Evolutionary conservation across 2,888 invertebrate genomes (phyloP).

Genomic region (Pyrrhosoma nymphula): DNA sequence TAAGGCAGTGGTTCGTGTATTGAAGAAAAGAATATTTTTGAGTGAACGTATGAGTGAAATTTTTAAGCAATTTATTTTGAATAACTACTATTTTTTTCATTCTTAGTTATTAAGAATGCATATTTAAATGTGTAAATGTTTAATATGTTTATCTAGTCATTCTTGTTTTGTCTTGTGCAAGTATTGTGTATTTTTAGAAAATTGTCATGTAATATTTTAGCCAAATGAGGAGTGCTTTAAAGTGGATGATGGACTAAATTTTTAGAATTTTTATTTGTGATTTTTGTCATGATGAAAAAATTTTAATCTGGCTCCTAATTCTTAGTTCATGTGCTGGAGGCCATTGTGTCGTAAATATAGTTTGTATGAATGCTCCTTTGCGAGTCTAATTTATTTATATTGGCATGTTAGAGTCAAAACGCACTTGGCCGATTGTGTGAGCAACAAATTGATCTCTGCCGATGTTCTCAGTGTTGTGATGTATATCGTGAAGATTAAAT

Average conservation of each 20-base stretch:
- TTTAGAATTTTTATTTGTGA: neutral
- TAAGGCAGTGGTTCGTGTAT: neutral
- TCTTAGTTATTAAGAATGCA: neutral
- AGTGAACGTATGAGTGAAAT: neutral
- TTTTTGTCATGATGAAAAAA: neutral
- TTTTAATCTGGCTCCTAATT: neutral
- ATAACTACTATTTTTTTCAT: neutral
- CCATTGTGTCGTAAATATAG: neutral
- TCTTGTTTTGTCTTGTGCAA: neutral
- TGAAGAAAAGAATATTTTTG: neutral
- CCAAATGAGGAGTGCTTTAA: neutral
- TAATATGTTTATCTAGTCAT: neutral
- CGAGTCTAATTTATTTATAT: neutral
- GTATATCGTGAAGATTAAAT: neutral
- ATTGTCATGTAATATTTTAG: neutral
- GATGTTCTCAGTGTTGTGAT: neutral
- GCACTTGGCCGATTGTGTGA: neutral
- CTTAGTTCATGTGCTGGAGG: neutral
- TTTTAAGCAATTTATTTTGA: neutral
- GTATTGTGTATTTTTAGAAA: neutral
- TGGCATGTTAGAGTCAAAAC: neutral
- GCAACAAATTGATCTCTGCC: neutral
- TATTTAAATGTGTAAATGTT: neutral
- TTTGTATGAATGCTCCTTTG: neutral
- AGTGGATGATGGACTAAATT: neutral